Conservation (phyloP, 2,888 invertebrate genomes). For the Dysmachus trigonus region DNA sequence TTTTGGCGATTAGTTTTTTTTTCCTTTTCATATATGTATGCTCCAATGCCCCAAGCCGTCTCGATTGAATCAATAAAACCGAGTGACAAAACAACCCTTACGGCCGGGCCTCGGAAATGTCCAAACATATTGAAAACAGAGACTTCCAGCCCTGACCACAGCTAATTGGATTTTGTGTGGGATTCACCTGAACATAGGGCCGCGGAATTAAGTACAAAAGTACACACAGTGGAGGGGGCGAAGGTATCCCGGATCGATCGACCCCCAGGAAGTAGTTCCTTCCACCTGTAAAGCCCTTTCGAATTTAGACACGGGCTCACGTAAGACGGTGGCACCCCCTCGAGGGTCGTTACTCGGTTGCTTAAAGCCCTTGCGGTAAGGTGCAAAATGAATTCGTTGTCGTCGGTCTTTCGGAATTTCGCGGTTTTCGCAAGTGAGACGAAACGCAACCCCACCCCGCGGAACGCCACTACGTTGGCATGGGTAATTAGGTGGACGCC, state of each 20-base stretch:
- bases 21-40: neutral
- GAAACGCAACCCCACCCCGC: neutral
- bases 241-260: neutral
- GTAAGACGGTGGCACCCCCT: neutral
- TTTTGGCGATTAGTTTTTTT: neutral
- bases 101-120: neutral
- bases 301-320: neutral
- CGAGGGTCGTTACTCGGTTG: neutral
- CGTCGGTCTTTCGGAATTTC: neutral
- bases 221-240: neutral
- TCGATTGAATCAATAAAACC: slow-evolving; percentile 6
- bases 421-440: neutral
- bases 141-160: neutral
- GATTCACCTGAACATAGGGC: slow-evolving; percentile 4
- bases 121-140: neutral
- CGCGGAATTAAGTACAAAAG: neutral
- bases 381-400: neutral
- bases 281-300: slow-evolving; percentile 3
- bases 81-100: neutral
- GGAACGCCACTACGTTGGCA: neutral
- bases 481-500: neutral
- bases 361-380: neutral
- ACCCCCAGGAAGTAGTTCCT: neutral
- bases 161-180: slow-evolving; percentile 23
- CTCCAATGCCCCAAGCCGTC: neutral